These are phyloP conservation scores for Turritopsis rubra DNA, from an alignment of 30 jellyfish, hydroid and myxozoan species.

Conservation along the genomic window DNA sequence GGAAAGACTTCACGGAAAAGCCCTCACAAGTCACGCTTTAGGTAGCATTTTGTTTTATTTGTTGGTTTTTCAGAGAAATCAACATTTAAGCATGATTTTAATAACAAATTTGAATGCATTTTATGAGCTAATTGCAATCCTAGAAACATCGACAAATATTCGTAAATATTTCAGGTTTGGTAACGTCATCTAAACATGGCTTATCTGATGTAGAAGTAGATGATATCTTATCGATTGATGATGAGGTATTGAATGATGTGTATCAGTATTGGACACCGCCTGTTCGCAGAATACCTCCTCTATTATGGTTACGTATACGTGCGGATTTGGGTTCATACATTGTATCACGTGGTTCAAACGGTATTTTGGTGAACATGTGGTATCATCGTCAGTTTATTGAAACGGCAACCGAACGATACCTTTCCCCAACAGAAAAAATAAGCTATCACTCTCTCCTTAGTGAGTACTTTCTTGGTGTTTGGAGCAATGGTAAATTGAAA, in stretches of 20 bases:
- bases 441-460: slow-evolving; percentile 39
- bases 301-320: slow-evolving; percentile 68
- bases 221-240: slow-evolving; percentile 76
- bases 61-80: neutral
- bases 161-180: slow-evolving; percentile 31
- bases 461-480: slow-evolving; percentile 61
- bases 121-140: no score
- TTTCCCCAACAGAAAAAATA: slow-evolving; percentile 24
- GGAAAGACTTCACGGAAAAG: slow-evolving; percentile 70
- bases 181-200: slow-evolving; percentile 75
- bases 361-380: slow-evolving; percentile 66
- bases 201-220: slow-evolving; percentile 76
- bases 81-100: no score
- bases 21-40: slow-evolving; percentile 65
- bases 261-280: slow-evolving; percentile 97
- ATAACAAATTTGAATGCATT: no score
- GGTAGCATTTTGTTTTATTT: neutral
- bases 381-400: slow-evolving; percentile 82
- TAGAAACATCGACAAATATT: no score
- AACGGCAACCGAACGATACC: slow-evolving; percentile 68
- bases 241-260: slow-evolving; percentile 78
- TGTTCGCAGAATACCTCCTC: slow-evolving; percentile 70
- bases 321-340: slow-evolving; percentile 76
- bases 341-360: slow-evolving; percentile 72
- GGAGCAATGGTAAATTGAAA: slow-evolving; percentile 59